phyloP scores from a whole-genome alignment of 2,888 invertebrate species.

The Cantharis lateralis region DNA sequence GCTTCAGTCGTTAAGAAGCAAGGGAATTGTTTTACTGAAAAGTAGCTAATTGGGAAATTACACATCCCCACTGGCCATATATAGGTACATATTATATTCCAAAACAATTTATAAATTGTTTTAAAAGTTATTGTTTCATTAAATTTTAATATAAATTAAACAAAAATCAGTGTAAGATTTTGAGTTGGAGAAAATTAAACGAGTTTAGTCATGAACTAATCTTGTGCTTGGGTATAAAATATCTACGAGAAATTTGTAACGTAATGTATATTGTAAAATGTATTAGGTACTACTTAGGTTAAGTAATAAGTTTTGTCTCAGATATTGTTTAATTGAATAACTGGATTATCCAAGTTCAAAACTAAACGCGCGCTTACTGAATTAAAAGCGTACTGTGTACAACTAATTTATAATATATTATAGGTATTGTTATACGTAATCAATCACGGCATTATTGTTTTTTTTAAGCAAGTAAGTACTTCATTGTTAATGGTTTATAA shows the following conservation, averaged over 20 bases:
- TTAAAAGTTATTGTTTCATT: background rate
- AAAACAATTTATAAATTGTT: background rate
- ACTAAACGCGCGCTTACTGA: background rate
- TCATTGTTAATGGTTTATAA: background rate
- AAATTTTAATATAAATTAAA: background rate
- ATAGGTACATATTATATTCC: background rate
- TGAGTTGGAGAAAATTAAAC: background rate
- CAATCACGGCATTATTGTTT: background rate
- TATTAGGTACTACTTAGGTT: background rate
- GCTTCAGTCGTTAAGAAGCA: background rate
- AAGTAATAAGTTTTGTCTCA: background rate
- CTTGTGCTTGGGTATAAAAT: background rate
- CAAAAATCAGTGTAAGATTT: background rate
- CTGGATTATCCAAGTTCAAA: background rate
- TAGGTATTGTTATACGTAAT: background rate
- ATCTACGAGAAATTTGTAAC: background rate
- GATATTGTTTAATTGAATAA: background rate
- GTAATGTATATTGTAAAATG: background rate
- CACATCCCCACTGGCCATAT: background rate
- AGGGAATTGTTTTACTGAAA: background rate
- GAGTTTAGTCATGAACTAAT: background rate
- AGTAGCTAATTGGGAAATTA: background rate
- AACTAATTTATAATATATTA: too few relatives aligned
- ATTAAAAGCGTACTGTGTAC: background rate
- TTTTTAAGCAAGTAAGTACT: background rate